phyloP scores from a whole-genome alignment of 1,140 invertebrate species.

The Lycorma delicatula region DNA sequence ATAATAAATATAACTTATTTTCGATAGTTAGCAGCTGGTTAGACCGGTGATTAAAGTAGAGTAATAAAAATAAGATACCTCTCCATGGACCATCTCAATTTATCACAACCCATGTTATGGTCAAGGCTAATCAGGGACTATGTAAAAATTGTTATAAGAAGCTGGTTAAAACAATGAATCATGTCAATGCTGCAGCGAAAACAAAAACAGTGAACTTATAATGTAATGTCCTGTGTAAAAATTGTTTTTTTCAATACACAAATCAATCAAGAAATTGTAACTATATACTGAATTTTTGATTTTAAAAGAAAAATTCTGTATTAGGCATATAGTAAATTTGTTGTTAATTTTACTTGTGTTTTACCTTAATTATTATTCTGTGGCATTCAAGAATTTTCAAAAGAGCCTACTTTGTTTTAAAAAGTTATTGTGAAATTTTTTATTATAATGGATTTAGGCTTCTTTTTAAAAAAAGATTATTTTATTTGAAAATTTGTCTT shows the following conservation, averaged over 20 bases:
- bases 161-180: not conserved
- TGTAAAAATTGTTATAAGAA: not conserved
- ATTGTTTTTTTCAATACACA: not conserved
- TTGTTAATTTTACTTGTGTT: not conserved
- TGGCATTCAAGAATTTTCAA: too few relatives aligned
- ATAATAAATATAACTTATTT: not conserved
- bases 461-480: not conserved
- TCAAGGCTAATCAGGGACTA: not conserved
- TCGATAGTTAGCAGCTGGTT: not conserved
- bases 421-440: too few relatives aligned
- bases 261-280: slow-evolving; percentile 18
- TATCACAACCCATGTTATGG: not conserved
- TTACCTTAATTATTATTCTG: not conserved
- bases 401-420: too few relatives aligned
- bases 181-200: not conserved
- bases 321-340: too few relatives aligned
- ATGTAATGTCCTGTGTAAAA: not conserved
- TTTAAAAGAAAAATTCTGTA: too few relatives aligned
- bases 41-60: not conserved
- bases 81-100: not conserved
- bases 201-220: not conserved
- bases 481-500: not conserved
- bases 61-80: not conserved
- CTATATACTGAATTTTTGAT: too few relatives aligned
- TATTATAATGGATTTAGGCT: too few relatives aligned